phyloP scores from a whole-genome alignment of 2,113 vertebrate genomes.

The Eurystomus gularis region DNA sequence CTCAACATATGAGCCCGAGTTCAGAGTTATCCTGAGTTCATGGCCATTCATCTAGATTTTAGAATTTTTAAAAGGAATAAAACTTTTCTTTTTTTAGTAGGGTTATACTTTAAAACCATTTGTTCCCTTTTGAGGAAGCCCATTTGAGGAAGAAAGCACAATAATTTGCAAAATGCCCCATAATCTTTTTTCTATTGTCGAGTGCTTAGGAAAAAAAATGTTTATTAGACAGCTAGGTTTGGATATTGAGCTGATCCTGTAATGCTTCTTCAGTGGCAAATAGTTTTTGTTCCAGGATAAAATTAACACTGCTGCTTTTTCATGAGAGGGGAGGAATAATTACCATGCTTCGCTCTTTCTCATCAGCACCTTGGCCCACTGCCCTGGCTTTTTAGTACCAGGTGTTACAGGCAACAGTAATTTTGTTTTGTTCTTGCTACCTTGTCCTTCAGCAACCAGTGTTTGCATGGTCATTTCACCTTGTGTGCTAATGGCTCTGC shows the following conservation, averaged over 20 bases:
- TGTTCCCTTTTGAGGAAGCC: not conserved
- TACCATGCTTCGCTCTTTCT: not conserved
- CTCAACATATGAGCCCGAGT: not conserved
- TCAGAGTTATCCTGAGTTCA: not conserved
- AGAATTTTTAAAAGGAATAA: not conserved
- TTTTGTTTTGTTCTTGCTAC: not conserved
- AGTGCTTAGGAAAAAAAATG: not conserved
- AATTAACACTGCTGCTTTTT: slow-evolving; percentile 8
- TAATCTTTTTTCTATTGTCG: not conserved
- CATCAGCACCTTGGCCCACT: not conserved
- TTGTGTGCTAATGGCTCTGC: not conserved
- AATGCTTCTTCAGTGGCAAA: not conserved
- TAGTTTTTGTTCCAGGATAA: slow-evolving; percentile 2
- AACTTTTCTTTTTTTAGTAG: not conserved
- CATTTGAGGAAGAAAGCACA: not conserved
- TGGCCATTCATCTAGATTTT: not conserved
- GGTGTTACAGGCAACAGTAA: not conserved
- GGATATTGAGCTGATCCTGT: not conserved
- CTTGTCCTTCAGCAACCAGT: not conserved
- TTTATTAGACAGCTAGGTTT: not conserved
- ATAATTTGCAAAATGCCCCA: not conserved
- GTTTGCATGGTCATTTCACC: not conserved
- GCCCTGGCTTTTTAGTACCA: slow-evolving; percentile 9
- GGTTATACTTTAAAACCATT: not conserved
- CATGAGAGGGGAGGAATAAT: slow-evolving; percentile 17